A percentile compares a stretch with the other conserved stretches of the same genome.
Evolutionary conservation across 2,113 vertebrate genomes (phyloP).

Genomic region (Gallinago undulata): DNA sequence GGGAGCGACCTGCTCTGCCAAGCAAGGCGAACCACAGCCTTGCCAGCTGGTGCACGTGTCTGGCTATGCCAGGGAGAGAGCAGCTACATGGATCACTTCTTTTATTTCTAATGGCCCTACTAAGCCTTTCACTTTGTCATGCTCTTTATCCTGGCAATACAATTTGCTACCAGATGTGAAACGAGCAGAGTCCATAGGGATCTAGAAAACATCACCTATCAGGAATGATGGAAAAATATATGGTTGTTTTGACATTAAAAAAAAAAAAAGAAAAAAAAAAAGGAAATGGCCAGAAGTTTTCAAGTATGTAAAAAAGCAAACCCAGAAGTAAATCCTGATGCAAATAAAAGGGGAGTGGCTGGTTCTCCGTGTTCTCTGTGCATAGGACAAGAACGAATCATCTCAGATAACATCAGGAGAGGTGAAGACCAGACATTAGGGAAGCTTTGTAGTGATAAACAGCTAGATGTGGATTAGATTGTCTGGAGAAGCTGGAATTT

Average conservation of each 20-base stretch:
- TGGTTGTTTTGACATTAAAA: neutral
- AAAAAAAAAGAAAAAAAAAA: neutral
- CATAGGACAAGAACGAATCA: neutral
- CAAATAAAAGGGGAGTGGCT: neutral
- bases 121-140: neutral
- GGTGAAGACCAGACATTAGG: neutral
- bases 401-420: slow-evolving; percentile 38
- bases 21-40: neutral
- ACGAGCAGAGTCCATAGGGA: neutral
- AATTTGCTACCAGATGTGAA: neutral
- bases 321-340: slow-evolving; percentile 1
- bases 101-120: neutral
- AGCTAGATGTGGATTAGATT: slow-evolving; percentile 26
- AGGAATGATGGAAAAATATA: neutral
- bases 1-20: neutral
- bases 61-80: neutral
- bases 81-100: neutral
- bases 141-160: neutral
- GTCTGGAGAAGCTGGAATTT: slow-evolving; percentile 36
- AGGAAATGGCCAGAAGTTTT: neutral
- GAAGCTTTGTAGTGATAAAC: slow-evolving; percentile 52
- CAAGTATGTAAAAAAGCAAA: neutral
- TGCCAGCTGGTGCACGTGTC: neutral
- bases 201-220: neutral
- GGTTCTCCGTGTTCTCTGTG: neutral